Base-by-base conservation (phyloP, 2,888 invertebrate species). In the Mayetiola destructor region DNA sequence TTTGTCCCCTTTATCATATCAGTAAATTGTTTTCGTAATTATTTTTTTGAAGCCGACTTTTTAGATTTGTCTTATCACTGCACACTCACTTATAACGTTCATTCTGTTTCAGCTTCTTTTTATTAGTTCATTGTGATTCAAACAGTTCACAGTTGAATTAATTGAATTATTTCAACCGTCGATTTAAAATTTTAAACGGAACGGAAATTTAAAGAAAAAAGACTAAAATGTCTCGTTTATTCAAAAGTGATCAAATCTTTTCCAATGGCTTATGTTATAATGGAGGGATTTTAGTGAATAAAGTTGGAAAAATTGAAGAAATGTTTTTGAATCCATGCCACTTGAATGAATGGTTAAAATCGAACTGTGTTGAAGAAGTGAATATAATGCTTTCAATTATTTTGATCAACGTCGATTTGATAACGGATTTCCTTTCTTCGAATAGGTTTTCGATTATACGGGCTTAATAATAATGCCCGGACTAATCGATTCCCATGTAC, bases 401-500 rank as follows among this genome's bases (percentile, higher is more conserved):
- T 20, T 21, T 6, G 12, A 9, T 20, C 21, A 52, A 18, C n/a
- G 9, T 1, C n/a, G 37, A 36, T 23, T 27, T 1, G 16, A 30
- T 3, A n/a, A 16, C 29, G 27, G 12, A 18, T 57, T 61, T 61
- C 9, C 18, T 16, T 20, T 20, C 21, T 54, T 54, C 20, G n/a
- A n/a, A 10, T 59, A 72, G 71, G 63, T 72, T 9, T 69, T 70
- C 20, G 76, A 79, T 65, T 76, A 75, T 61, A 77, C 74, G 1
- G 68, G 76, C 59, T 66, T 72, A 60, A 69, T 79, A 1, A 62
- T 85, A 29, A 80, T 85, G 80, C 77, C 84, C 0, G 85, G 85
- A 1, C 72, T 82, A 2, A 78, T 85, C 12, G 85, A 85, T 68
- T 77, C 82, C 0, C 84, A 85, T 65, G 84, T 85, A 5, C 84